A percentile compares a stretch with the other conserved stretches of the same genome.
Evolutionary conservation across 2,888 invertebrate genomes (phyloP).

Genomic region (Drosophila dives): DNA sequence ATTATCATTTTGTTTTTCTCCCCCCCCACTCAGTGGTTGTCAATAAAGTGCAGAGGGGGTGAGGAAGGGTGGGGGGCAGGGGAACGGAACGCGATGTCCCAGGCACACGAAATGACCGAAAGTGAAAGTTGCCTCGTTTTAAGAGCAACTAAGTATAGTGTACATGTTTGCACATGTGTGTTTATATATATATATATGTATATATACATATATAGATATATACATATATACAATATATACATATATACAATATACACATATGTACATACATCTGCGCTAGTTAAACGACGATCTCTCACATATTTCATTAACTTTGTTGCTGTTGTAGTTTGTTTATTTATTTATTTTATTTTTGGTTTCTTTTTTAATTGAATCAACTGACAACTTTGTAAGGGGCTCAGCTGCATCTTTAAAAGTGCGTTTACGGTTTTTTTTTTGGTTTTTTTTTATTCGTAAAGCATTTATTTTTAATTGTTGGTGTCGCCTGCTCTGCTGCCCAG

Average conservation of each 20-base stretch:
- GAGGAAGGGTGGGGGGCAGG: slow-evolving; percentile 12
- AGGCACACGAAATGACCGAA: slow-evolving; percentile 55
- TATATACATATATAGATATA: not conserved
- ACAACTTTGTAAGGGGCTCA: slow-evolving; percentile 44
- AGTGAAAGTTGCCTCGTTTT: slow-evolving; percentile 70
- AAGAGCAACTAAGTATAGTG: slow-evolving; percentile 29
- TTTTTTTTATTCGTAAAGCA: slow-evolving; percentile 54
- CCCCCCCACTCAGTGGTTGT: slow-evolving; percentile 34
- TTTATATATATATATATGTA: not conserved
- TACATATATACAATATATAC: not conserved
- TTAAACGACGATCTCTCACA: slow-evolving; percentile 48
- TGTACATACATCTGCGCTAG: not conserved
- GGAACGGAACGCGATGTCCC: slow-evolving; percentile 46
- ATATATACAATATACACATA: not conserved
- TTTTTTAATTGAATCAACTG: slow-evolving; percentile 74
- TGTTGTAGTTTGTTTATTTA: slow-evolving; percentile 24
- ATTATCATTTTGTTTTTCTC: slow-evolving; percentile 60
- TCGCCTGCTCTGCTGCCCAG: slow-evolving; percentile 50
- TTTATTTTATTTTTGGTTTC: slow-evolving; percentile 25
- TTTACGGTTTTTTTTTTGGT: not conserved
- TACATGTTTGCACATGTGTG: slow-evolving; percentile 6
- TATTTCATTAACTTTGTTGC: slow-evolving; percentile 59
- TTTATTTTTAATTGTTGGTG: slow-evolving; percentile 75
- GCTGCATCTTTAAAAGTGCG: not conserved
- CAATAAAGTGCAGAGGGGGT: slow-evolving; percentile 16